These are phyloP conservation scores for Cantharis rustica DNA, from an alignment of 2,888 invertebrate genomes.

Conservation along the genomic window DNA sequence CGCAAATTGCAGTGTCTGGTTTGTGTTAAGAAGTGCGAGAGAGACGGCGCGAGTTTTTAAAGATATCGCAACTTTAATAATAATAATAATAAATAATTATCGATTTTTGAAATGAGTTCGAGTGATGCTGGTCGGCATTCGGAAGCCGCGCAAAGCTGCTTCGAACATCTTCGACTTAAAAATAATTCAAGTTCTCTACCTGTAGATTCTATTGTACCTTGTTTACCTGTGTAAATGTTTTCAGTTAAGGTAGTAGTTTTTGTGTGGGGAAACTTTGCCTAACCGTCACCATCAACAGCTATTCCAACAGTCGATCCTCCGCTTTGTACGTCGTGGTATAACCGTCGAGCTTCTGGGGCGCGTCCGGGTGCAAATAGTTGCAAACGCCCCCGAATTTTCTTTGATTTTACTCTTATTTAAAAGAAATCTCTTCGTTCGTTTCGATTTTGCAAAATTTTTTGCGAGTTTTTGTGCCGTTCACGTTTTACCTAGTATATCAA, in stretches of 20 bases:
- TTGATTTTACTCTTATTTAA: not conserved
- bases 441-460: slow-evolving; percentile 27
- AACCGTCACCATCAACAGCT: slow-evolving; percentile 38
- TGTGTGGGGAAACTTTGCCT: slow-evolving; percentile 39
- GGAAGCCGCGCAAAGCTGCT: not conserved
- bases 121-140: not conserved
- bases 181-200: not conserved
- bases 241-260: slow-evolving; percentile 48
- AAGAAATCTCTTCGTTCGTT: not conserved
- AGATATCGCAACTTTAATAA: not conserved
- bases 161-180: not conserved
- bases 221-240: slow-evolving; percentile 54
- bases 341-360: slow-evolving; percentile 21
- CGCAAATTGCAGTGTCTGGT: not conserved
- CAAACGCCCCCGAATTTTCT: not conserved
- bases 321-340: slow-evolving; percentile 12
- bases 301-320: slow-evolving; percentile 23
- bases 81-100: not conserved
- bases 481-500: not conserved
- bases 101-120: not conserved
- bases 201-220: slow-evolving; percentile 5
- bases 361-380: slow-evolving; percentile 4
- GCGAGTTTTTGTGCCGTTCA: slow-evolving; percentile 10
- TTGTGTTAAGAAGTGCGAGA: not conserved
- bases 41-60: not conserved